Base-by-base conservation (phyloP, 2,888 invertebrate genomes). In the Oscheius myriophilus region DNA sequence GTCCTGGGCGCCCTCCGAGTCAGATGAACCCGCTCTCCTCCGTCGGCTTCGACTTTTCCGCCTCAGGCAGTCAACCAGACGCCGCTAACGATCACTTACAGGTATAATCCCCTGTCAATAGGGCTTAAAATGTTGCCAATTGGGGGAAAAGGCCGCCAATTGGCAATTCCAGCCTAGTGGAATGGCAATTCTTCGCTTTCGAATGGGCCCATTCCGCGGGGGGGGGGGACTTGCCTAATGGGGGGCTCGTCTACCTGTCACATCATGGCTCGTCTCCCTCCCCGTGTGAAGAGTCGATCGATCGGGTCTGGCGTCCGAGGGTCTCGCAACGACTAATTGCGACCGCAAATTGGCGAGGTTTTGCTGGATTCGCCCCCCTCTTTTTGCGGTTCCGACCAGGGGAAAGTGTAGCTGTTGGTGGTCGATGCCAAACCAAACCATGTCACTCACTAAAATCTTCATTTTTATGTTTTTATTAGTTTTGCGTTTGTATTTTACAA, bases 51-150 rank as follows among this genome's bases (percentile, higher is more conserved):
- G 76, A 79, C 54, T 79, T 76, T 64, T 23, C 61, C 46, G 69
- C 79, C 49, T 70, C 79, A 62, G 70, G 25, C 68, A 73, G 71
- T 71, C 76, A 76, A 49, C 76, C 76, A 25, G 76, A 76, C 53
- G 71, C 72, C 62, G 49, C 61, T 4, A 72, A 72, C 54, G 76
- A 76, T 70, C 76, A 76, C 68, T 55, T 76, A 18, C 73, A 73
- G 76, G 76, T 76, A n/a, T n/a, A n/a, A n/a, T n/a, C n/a, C n/a
- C n/a, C n/a, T n/a, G n/a, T n/a, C n/a, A 33, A 33, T 33, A 6
- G 33, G 33, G 33, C n/a, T n/a, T n/a, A n/a, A n/a, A 14, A 45
- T 39, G 18, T 11, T 49, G n/a, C 18, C 25, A 23, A 52, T 23
- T 49, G 46, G 18, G 45, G 21, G 52, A 23, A 53, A 53, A 52